These are phyloP conservation scores for Sinopyrophorus schimmeli DNA, from an alignment of 2,888 invertebrate genomes.

Conservation along the genomic window DNA sequence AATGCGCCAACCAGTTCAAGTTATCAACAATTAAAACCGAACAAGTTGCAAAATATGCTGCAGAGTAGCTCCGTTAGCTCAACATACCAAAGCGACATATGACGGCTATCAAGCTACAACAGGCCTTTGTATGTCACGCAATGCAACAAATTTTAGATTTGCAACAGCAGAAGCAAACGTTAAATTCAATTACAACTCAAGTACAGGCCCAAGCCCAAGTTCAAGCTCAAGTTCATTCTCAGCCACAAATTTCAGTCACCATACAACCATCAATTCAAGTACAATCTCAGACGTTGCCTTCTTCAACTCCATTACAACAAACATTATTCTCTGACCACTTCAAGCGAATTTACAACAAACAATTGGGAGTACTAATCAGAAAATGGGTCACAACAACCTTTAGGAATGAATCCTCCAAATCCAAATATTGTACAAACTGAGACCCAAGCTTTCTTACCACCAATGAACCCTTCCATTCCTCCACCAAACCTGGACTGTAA, in stretches of 20 bases:
- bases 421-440: slow-evolving; percentile 38
- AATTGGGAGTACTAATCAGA: slow-evolving; percentile 22
- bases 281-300: slow-evolving; percentile 23
- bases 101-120: slow-evolving; percentile 77
- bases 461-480: slow-evolving; percentile 50
- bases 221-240: slow-evolving; percentile 36
- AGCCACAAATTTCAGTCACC: slow-evolving; percentile 32
- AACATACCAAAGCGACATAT: slow-evolving; percentile 81
- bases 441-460: slow-evolving; percentile 38
- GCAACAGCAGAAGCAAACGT: slow-evolving; percentile 74
- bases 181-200: no score
- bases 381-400: slow-evolving; percentile 37
- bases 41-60: slow-evolving; percentile 77
- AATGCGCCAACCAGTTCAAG: slow-evolving; percentile 84
- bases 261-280: slow-evolving; percentile 14
- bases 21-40: slow-evolving; percentile 89
- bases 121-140: slow-evolving; percentile 91
- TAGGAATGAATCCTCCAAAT: slow-evolving; percentile 35
- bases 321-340: slow-evolving; percentile 44
- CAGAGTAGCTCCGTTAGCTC: slow-evolving; percentile 74
- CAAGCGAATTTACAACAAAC: slow-evolving; percentile 30
- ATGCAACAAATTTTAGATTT: slow-evolving; percentile 84
- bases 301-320: slow-evolving; percentile 29
- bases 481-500: slow-evolving; percentile 43
- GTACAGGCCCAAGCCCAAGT: slow-evolving; percentile 57